A percentile compares a stretch with the other conserved stretches of the same genome.
Conservation (phyloP, 2,113 vertebrate genomes). For the Pterophyllum scalare region DNA sequence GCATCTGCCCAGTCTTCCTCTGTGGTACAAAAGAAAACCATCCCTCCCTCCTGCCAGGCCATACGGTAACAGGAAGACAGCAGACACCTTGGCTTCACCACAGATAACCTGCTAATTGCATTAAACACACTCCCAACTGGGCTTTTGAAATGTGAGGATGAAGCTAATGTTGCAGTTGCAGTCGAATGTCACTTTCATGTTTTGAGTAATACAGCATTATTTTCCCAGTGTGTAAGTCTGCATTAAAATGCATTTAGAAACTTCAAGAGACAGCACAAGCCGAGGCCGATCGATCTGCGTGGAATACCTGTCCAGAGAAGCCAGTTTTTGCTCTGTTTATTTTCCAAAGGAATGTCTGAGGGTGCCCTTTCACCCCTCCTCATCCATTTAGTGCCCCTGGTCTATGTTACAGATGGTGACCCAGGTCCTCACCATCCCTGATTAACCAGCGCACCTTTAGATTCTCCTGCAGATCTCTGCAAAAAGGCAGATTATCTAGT, state of each 20-base stretch:
- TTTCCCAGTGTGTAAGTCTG: neutral
- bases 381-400: constrained; percentile 78
- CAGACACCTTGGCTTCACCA: constrained; percentile 65
- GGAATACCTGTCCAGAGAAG: constrained; percentile 69
- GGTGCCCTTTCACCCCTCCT: constrained; percentile 76
- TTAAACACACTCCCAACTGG: constrained; percentile 65
- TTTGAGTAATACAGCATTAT: neutral
- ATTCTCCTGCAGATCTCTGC: constrained; percentile 47
- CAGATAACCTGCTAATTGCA: constrained; percentile 78
- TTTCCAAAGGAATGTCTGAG: constrained; percentile 78
- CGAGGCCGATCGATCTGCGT: constrained; percentile 47
- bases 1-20: constrained; percentile 74
- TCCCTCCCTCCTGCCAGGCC: constrained; percentile 57
- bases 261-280: constrained; percentile 32
- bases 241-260: neutral
- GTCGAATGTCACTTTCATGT: neutral
- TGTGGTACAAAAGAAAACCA: constrained; percentile 37
- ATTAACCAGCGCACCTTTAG: constrained; percentile 71
- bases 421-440: constrained; percentile 56
- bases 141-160: constrained; percentile 62
- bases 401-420: constrained; percentile 78
- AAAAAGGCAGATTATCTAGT: constrained; percentile 47
- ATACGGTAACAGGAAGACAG: constrained; percentile 63
- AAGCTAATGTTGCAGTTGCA: neutral
- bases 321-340: constrained; percentile 75